Evolutionary conservation across 2,797 vertebrate genomes (phyloP).

Genomic region (Myripristis jacobus): DNA sequence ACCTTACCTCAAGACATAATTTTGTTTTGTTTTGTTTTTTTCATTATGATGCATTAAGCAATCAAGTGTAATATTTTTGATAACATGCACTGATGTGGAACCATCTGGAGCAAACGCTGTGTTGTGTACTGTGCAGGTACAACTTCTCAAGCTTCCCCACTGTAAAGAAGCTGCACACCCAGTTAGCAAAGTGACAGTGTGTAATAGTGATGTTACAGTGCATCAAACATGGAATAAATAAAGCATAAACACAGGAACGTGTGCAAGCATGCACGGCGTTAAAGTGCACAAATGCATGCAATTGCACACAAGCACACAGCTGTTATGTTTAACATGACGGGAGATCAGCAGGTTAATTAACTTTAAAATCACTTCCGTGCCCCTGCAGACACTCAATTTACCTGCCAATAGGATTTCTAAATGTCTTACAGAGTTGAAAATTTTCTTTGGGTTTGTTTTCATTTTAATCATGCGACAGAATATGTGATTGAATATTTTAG

Average conservation of each 20-base stretch:
- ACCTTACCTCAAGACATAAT: not conserved
- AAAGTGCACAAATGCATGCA: slow-evolving; percentile 27
- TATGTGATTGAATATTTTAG: not conserved
- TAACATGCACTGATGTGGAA: not conserved
- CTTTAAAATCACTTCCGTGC: slow-evolving; percentile 1
- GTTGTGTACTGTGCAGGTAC: too few relatives aligned
- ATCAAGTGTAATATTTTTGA: not conserved
- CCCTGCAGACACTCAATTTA: not conserved
- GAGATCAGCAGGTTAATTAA: slow-evolving; percentile 45
- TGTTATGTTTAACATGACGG: slow-evolving; percentile 42
- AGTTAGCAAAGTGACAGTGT: too few relatives aligned
- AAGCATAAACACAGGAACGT: slow-evolving; percentile 20
- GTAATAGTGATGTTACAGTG: not conserved
- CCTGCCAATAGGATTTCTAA: not conserved
- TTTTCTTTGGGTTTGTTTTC: not conserved
- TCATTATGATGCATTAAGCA: not conserved
- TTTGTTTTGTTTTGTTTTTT: not conserved
- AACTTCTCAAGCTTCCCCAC: too few relatives aligned
- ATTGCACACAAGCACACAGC: slow-evolving; percentile 36
- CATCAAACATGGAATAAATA: slow-evolving; percentile 24
- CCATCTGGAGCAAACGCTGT: not conserved
- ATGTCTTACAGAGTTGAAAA: not conserved
- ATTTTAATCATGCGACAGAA: not conserved
- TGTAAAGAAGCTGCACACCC: too few relatives aligned
- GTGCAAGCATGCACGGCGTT: slow-evolving; percentile 22